Evolutionary conservation across 1,140 invertebrate species (phyloP), one percentile per base, ranked within the genome.

Genomic region (Drosophila paulistorum): DNA sequence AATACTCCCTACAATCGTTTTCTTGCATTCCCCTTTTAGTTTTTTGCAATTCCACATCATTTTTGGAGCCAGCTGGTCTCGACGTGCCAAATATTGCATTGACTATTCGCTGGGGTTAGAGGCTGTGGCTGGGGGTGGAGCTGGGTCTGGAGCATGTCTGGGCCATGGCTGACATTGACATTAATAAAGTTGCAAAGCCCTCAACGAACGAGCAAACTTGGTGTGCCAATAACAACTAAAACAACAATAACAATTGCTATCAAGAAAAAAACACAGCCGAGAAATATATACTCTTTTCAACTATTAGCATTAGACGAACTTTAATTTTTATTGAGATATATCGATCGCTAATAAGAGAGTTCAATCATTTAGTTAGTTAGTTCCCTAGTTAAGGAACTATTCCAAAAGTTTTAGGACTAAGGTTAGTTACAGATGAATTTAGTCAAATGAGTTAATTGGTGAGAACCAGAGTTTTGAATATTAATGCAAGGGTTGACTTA

Each of bases 121-220:
- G 17, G 13, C 9, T 39, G 57, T 6, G 26, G 57, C 11, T 76
- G 33, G 66, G 37, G 9, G 1, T 37, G 35, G 35, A 3, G 35
- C 35, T 37, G 10, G 9, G 17, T 9, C 9, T 30, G 57, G 11
- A 23, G 57, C 7, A 30, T 30, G 30, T 30, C 30, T 77, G 33
- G 64, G 37, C 57, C 81, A 77, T 65, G 71, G 74, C 51, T 69
- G 75, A 70, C 84, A 79, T 51, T 74, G 74, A 76, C 70, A 84
- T 64, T 60, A 63, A 67, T 20, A 69, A 42, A 62, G 4, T 48
- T 42, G 30, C n/a, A 65, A 51, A 61, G 33, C 17, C 2, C 51
- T 7, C 14, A 61, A 5, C 54, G 11, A 51, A 20, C 37, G 3
- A 39, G 11, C 54, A 11, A 51, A 20, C 9, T 48, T 20, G 7